Evolutionary conservation across 2,888 invertebrate genomes (phyloP).

Genomic region (Mylabris sibirica): DNA sequence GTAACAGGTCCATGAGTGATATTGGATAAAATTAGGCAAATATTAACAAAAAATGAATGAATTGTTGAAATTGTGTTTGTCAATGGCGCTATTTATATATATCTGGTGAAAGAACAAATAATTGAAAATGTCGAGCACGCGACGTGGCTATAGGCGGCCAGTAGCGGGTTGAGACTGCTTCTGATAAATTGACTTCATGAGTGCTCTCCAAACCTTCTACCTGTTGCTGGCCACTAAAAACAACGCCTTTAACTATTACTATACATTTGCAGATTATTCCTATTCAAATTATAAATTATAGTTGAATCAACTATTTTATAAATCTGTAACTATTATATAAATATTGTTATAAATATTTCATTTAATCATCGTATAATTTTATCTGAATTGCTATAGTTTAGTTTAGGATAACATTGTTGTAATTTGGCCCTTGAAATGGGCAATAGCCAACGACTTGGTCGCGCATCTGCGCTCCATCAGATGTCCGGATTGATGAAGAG

Average conservation of each 20-base stretch:
- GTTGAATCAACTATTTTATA: constrained; percentile 25
- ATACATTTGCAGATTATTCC: constrained; percentile 43
- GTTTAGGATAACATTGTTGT: constrained; percentile 26
- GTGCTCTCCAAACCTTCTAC: constrained; percentile 54
- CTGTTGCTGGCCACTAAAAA: constrained; percentile 54
- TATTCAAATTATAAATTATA: constrained; percentile 37
- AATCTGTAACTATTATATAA: constrained; percentile 16
- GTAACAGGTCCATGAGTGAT: background rate
- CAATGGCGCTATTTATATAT: constrained; percentile 33
- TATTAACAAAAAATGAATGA: constrained; percentile 24
- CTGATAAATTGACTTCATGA: constrained; percentile 56
- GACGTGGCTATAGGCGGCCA: constrained; percentile 42
- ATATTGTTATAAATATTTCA: constrained; percentile 19
- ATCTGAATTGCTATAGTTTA: constrained; percentile 22
- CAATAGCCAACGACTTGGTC: constrained; percentile 26
- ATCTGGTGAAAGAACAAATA: constrained; percentile 43
- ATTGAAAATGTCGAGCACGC: constrained; percentile 46
- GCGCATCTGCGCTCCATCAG: constrained; percentile 49
- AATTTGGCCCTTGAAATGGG: constrained; percentile 24
- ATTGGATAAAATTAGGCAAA: constrained; percentile 19
- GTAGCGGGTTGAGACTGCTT: constrained; percentile 42
- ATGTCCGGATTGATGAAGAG: constrained; percentile 54
- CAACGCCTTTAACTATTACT: constrained; percentile 47
- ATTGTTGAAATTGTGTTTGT: constrained; percentile 34
- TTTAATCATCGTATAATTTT: constrained; percentile 25